These are phyloP conservation scores for Pollachius pollachius DNA, from an alignment of 2,113 vertebrate species.

Conservation along the genomic window DNA sequence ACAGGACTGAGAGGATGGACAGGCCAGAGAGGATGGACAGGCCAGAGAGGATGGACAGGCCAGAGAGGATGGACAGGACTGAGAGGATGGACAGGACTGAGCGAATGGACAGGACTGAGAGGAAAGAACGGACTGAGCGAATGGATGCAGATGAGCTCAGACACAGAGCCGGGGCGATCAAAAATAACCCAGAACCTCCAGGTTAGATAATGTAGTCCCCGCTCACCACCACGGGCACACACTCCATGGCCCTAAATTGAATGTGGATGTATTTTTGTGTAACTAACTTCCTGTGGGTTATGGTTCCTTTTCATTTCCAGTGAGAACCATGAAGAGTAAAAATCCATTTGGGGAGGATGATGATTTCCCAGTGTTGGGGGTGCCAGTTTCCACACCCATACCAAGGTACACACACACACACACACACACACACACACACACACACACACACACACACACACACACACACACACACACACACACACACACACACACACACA, in stretches of 20 bases:
- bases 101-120: too few relatives aligned
- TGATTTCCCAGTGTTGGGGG: slow-evolving; percentile 77
- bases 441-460: slow-evolving; percentile 4
- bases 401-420: slow-evolving; percentile 61
- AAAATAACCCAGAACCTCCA: slow-evolving; percentile 66
- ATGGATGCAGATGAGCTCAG: slow-evolving; percentile 43
- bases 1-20: slow-evolving; percentile 4
- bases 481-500: slow-evolving; percentile 21
- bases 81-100: too few relatives aligned
- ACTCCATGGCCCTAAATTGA: too few relatives aligned
- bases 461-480: slow-evolving; percentile 1
- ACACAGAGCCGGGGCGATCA: slow-evolving; percentile 57
- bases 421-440: background rate
- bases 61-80: background rate
- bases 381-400: slow-evolving; percentile 39
- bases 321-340: slow-evolving; percentile 61
- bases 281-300: too few relatives aligned
- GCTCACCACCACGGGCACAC: too few relatives aligned
- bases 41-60: too few relatives aligned
- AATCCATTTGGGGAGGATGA: slow-evolving; percentile 73
- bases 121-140: too few relatives aligned
- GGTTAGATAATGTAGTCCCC: slow-evolving; percentile 61
- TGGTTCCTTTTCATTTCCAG: slow-evolving; percentile 13
- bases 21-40: too few relatives aligned
- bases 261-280: too few relatives aligned